Base-by-base conservation (phyloP, 2,888 invertebrate species). In the Coleophora flavipennella region DNA sequence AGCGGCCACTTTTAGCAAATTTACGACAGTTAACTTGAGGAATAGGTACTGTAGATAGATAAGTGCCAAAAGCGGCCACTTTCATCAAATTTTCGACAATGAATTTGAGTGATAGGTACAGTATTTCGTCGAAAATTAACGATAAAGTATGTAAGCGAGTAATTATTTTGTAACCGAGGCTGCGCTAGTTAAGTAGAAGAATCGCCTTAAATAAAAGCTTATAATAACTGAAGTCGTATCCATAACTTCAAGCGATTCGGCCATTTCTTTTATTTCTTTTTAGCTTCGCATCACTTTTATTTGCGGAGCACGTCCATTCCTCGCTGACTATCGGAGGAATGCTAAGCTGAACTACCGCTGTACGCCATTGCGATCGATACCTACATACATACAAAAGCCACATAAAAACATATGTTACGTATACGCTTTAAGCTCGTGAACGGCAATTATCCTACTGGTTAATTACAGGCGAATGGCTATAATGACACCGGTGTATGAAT, bases 281-380 rank as follows among this genome's bases (percentile, higher is more conserved):
- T 59, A 68, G 64, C 67, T 67, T 71, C 59, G 64, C 66, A 62
- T 66, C 59, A 69, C 66, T 70, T 74, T 71, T 73, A 69, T 78
- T 73, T 73, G 68, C 65, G 57, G 66, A 60, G 65, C 69, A 69
- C 65, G 68, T 71, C 55, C 57, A 57, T 53, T 51, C 50, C 45
- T 54, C 53, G 52, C 55, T 53, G 56, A 53, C 51, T 57, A 61
- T 59, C 49, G 53, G 48, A 48, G 59, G 66, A 72, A 71, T 70
- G 59, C 58, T 50, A 62, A 63, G 64, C 55, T 59, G 57, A 20
- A 20, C 20, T 20, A 20, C 20, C 3, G 20, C 20, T 6, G 6
- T 20, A 51, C 49, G 41, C 48, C 37, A 45, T 58, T 63, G 55
- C 55, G 55, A 61, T 57, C 51, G 51, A 40, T 20, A 3, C 20